phyloP scores from a whole-genome alignment of 2,113 vertebrate genomes.

The Perca flavescens region DNA sequence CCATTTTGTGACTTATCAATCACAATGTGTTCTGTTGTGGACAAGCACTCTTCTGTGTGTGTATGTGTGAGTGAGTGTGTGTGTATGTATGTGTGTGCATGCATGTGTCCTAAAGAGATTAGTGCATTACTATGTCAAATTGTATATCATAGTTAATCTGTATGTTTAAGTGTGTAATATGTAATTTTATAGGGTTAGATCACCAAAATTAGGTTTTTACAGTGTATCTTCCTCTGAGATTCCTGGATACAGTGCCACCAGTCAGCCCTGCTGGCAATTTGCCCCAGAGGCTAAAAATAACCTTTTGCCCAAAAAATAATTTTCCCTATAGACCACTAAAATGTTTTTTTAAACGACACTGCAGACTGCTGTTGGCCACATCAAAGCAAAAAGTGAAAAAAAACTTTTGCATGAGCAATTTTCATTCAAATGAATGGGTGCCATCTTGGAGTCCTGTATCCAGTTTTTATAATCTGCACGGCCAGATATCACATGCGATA shows the following conservation, averaged over 20 bases:
- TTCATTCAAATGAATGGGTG: neutral
- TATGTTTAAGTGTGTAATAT: neutral
- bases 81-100: no score
- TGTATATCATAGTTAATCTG: neutral
- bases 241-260: neutral
- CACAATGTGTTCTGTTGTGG: conserved; percentile 16
- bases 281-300: neutral
- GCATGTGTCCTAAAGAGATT: neutral
- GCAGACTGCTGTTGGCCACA: no score
- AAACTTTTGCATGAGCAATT: neutral
- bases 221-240: neutral
- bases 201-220: neutral
- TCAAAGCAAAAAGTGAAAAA: neutral
- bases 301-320: neutral
- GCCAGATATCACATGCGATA: neutral
- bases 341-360: no score
- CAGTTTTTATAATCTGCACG: neutral
- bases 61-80: neutral
- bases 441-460: neutral
- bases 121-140: neutral
- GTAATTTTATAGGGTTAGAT: neutral
- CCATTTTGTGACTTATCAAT: conserved; percentile 1
- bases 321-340: neutral
- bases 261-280: neutral
- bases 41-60: conserved; percentile 1